These are phyloP conservation scores for Carduelis carduelis DNA, from an alignment of 2,797 vertebrate genomes.

Conservation along the genomic window DNA sequence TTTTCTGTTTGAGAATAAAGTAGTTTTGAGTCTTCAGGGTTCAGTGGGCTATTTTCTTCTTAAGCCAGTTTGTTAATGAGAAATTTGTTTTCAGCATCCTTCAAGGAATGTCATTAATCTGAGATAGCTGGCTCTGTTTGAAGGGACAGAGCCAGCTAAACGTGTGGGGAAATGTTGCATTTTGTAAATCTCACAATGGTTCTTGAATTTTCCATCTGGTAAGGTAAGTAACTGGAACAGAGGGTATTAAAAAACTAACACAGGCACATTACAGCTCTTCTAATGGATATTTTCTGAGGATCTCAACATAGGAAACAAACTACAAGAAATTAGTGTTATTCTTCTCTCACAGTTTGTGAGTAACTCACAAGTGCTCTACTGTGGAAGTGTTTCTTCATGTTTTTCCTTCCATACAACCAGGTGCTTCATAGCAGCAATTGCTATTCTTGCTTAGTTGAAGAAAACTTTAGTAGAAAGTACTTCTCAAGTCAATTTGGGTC, in stretches of 20 bases:
- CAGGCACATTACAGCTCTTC: not conserved
- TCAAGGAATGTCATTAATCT: not conserved
- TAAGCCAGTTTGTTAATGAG: not conserved
- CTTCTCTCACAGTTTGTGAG: not conserved
- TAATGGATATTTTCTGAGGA: not conserved
- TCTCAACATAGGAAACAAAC: not conserved
- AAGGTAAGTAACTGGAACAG: not conserved
- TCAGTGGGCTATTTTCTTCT: not conserved
- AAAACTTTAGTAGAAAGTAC: not conserved
- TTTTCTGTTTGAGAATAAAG: not conserved
- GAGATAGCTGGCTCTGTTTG: not conserved
- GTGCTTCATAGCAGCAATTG: not conserved
- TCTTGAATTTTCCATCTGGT: not conserved
- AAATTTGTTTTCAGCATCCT: not conserved
- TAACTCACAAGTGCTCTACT: not conserved
- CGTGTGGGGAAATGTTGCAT: not conserved
- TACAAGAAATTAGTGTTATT: not conserved
- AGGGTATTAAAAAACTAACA: not conserved
- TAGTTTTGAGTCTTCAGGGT: not conserved
- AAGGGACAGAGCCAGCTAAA: not conserved
- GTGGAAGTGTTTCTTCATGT: not conserved
- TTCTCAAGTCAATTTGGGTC: not conserved
- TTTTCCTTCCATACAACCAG: rapidly evolving
- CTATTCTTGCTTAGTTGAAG: not conserved
- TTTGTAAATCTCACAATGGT: not conserved